These are phyloP conservation scores for Nasonovia ribisnigri DNA, from an alignment of 2,888 invertebrate species.

Conservation along the genomic window DNA sequence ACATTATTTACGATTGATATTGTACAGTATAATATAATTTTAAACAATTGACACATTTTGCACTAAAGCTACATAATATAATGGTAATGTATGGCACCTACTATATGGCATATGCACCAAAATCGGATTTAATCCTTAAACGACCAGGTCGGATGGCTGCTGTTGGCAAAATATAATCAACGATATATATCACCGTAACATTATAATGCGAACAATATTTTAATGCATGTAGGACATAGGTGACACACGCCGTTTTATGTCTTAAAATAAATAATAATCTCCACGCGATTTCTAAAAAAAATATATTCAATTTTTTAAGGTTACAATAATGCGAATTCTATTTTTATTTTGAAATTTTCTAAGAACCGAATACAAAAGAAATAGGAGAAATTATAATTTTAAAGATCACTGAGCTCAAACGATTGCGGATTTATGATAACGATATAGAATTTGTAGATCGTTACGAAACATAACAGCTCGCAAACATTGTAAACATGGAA, in stretches of 20 bases:
- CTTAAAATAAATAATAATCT: not conserved
- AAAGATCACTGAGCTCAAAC: slow-evolving; percentile 9
- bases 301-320: slow-evolving; percentile 23
- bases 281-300: slow-evolving; percentile 23
- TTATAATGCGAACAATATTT: not conserved
- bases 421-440: slow-evolving; percentile 14
- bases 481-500: not conserved
- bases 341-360: slow-evolving; percentile 30
- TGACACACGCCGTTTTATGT: not conserved
- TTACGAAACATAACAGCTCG: not conserved
- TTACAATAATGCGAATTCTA: not conserved
- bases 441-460: slow-evolving; percentile 9
- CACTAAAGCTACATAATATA: not conserved
- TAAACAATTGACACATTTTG: not conserved
- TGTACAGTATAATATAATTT: not conserved
- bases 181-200: not conserved
- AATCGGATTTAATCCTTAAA: not conserved
- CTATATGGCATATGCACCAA: not conserved
- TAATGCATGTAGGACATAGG: not conserved
- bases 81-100: not conserved
- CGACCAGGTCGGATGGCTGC: not conserved
- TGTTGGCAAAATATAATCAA: not conserved
- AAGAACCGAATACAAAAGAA: slow-evolving; percentile 9
- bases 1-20: not conserved
- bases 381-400: not conserved